phyloP scores from a whole-genome alignment of 2,113 vertebrate genomes.

The Muntiacus reevesi region DNA sequence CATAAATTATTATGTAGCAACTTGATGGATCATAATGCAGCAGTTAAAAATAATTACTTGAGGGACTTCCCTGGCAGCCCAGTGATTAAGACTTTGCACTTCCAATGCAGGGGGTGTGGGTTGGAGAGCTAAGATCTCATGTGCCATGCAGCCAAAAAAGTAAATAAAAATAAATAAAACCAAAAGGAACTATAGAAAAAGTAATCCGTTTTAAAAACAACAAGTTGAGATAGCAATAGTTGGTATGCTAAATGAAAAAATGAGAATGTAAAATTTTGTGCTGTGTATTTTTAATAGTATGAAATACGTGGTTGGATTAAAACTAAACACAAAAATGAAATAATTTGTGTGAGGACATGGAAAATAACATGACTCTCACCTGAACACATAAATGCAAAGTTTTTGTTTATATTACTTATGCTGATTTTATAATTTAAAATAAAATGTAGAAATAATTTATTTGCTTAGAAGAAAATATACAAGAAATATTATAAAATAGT shows the following conservation, averaged over 20 bases:
- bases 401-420: background rate
- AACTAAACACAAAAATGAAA: slow-evolving; percentile 37
- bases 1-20: background rate
- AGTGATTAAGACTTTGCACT: background rate
- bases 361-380: background rate
- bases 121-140: background rate
- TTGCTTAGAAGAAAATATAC: slow-evolving; percentile 1
- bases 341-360: background rate
- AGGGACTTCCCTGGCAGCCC: background rate
- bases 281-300: background rate
- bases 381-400: background rate
- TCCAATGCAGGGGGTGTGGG: background rate
- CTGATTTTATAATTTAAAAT: slow-evolving; percentile 22
- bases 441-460: background rate
- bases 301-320: background rate
- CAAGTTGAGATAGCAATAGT: background rate
- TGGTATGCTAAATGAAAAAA: background rate
- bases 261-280: background rate
- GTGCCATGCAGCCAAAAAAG: background rate
- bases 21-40: background rate
- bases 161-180: background rate
- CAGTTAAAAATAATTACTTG: slow-evolving; percentile 1
- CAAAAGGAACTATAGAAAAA: background rate
- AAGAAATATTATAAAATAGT: background rate
- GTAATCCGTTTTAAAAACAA: background rate